Percentiles rank a stretch among this genome's conserved stretches.
Conservation (phyloP, 1,140 invertebrate species). For the Cyrtorhinus lividipennis region DNA sequence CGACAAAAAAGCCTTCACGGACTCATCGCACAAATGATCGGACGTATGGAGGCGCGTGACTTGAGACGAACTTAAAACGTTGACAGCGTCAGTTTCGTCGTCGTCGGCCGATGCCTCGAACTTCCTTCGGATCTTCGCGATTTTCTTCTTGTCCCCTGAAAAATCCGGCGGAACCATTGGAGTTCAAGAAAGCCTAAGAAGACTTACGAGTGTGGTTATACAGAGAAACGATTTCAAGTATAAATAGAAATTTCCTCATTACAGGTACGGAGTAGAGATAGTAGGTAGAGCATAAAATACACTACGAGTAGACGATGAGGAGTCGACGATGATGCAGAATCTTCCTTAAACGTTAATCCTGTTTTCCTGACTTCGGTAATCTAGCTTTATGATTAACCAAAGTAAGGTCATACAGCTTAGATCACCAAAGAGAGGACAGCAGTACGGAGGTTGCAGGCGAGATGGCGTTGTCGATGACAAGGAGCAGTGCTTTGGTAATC, state of each 20-base stretch:
- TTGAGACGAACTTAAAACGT: background rate
- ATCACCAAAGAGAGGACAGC: slow-evolving; percentile 72
- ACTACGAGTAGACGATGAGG: too few relatives aligned
- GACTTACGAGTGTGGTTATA: too few relatives aligned
- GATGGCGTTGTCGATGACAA: slow-evolving; percentile 2
- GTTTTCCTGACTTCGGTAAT: slow-evolving; percentile 73
- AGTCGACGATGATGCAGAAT: too few relatives aligned
- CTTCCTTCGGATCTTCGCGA: background rate
- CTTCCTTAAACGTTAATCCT: slow-evolving; percentile 30
- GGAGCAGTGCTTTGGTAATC: slow-evolving; percentile 40
- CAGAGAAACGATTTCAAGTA: too few relatives aligned
- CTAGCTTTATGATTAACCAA: slow-evolving; percentile 72
- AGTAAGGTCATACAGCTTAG: slow-evolving; percentile 76
- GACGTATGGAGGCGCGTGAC: background rate
- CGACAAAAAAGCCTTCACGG: slow-evolving; percentile 38
- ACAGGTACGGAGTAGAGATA: too few relatives aligned
- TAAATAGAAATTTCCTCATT: too few relatives aligned
- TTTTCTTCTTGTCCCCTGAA: background rate
- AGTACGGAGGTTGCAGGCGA: slow-evolving; percentile 20
- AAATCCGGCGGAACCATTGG: too few relatives aligned
- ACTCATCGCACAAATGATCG: slow-evolving; percentile 36
- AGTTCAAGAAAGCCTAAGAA: too few relatives aligned
- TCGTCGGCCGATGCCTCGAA: background rate
- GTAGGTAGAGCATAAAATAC: too few relatives aligned
- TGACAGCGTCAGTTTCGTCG: background rate